Conservation (phyloP, 2,113 vertebrate species). For the Myotis davidii region DNA sequence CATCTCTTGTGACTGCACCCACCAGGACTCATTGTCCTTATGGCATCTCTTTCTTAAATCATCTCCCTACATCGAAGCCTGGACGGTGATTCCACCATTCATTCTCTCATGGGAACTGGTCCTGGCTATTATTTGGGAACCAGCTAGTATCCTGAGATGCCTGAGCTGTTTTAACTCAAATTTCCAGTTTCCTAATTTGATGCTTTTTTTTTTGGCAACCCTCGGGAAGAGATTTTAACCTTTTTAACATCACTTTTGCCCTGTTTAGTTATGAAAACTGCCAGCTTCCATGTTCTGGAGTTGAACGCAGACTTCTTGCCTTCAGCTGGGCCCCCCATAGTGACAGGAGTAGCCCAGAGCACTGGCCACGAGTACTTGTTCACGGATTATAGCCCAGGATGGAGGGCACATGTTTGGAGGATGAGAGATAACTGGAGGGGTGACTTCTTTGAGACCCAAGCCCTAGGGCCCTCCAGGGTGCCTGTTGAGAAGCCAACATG, state of each 20-base stretch:
- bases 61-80: background rate
- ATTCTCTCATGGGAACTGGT: background rate
- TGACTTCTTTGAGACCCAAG: background rate
- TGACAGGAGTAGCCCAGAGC: background rate
- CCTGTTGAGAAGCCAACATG: background rate
- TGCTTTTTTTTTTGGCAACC: background rate
- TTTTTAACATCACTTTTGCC: background rate
- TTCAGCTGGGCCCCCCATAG: background rate
- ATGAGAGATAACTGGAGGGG: background rate
- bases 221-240: background rate
- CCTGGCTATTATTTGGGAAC: background rate
- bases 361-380: background rate
- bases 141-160: background rate
- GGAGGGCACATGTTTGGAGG: background rate
- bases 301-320: background rate
- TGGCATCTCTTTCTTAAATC: background rate
- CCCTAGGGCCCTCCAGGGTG: background rate
- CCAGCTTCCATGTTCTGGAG: background rate
- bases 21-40: background rate
- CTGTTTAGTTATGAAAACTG: background rate
- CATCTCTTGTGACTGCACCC: background rate
- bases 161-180: background rate
- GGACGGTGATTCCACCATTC: background rate
- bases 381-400: background rate
- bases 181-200: slow-evolving; percentile 10